Conservation (phyloP, 1,140 invertebrate species). For the Pemphigus obesinymphae region DNA sequence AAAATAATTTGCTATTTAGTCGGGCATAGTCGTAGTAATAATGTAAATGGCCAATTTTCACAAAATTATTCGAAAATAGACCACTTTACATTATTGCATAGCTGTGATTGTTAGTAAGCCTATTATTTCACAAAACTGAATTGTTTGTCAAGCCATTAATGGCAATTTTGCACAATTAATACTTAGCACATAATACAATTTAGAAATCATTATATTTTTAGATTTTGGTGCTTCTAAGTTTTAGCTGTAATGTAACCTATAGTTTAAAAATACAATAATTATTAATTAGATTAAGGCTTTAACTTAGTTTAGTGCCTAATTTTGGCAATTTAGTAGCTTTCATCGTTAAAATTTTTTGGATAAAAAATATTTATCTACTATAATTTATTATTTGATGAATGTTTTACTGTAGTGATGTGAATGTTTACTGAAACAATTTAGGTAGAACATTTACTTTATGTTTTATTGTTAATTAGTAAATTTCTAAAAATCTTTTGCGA, state of each 20-base stretch:
- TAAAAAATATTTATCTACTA: not conserved
- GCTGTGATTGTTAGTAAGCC: slow-evolving; percentile 9
- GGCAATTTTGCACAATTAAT: slow-evolving; percentile 27
- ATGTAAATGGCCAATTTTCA: slow-evolving; percentile 13
- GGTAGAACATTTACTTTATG: not conserved
- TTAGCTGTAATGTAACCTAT: not conserved
- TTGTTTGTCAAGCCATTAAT: slow-evolving; percentile 6
- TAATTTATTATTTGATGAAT: not conserved
- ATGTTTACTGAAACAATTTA: not conserved
- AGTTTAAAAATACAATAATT: not conserved
- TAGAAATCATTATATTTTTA: slow-evolving; percentile 6
- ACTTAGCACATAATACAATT: slow-evolving; percentile 20
- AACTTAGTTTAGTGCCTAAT: slow-evolving; percentile 16
- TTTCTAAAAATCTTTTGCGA: too few relatives aligned
- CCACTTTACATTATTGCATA: slow-evolving; percentile 25
- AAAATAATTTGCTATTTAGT: slow-evolving; percentile 31
- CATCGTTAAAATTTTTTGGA: not conserved
- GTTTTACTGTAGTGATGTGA: not conserved
- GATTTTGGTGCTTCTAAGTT: slow-evolving; percentile 2
- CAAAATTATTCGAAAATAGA: slow-evolving; percentile 6
- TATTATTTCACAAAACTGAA: slow-evolving; percentile 28
- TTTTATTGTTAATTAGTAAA: too few relatives aligned
- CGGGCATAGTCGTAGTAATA: slow-evolving; percentile 1
- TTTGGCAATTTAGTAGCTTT: not conserved
- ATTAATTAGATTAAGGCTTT: slow-evolving; percentile 1